Percentiles rank a stretch among this genome's conserved stretches.
Conservation (phyloP, 92 coral and sea anemone species). For the Epizoanthus rinbou region DNA sequence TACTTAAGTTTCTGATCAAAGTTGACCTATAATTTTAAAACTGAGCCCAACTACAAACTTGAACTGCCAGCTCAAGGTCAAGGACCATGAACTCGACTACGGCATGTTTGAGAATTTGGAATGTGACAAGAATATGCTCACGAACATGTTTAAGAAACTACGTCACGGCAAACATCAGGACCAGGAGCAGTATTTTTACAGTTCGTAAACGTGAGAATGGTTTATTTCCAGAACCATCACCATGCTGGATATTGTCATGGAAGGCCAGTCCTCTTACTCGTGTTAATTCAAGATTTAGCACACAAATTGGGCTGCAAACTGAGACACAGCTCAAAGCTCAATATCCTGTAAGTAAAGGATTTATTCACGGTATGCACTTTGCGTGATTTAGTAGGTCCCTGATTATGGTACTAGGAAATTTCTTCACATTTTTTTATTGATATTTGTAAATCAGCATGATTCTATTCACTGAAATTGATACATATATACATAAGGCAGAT, state of each 20-base stretch:
- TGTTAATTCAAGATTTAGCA: neutral
- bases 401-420: no score
- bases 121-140: neutral
- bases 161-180: neutral
- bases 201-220: neutral
- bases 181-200: neutral
- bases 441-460: no score
- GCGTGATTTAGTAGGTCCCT: no score
- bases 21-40: no score
- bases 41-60: no score
- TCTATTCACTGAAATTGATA: no score
- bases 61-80: no score
- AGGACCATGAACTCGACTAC: constrained; percentile 1
- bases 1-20: no score
- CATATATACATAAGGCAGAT: no score
- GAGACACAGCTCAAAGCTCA: neutral
- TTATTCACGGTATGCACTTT: no score
- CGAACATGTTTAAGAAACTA: neutral
- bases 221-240: no score
- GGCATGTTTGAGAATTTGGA: neutral
- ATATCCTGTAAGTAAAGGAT: constrained; percentile 8
- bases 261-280: neutral
- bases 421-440: no score
- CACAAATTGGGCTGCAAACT: neutral
- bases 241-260: neutral